Conservation (phyloP, 2,113 vertebrate species). For the Anseranas semipalmata region DNA sequence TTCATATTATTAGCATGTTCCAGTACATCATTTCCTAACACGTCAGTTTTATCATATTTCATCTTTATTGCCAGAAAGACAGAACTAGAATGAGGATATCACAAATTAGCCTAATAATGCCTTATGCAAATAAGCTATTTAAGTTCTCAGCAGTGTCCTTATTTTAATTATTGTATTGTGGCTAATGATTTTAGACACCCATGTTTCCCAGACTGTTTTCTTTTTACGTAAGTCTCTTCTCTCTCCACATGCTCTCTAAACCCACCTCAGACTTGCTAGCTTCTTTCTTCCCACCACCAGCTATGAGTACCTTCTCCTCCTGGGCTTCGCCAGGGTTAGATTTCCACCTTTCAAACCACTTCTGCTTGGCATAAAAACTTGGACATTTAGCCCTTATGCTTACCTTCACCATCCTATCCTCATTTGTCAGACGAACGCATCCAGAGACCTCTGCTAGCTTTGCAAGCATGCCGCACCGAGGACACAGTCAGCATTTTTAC, state of each 20-base stretch:
- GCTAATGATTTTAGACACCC: not conserved
- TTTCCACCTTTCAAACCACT: not conserved
- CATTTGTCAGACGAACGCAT: not conserved
- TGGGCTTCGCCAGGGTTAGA: not conserved
- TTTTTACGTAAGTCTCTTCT: not conserved
- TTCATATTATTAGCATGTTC: not conserved
- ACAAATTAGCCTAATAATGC: not conserved
- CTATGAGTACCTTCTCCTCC: rapidly evolving
- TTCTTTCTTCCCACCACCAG: not conserved
- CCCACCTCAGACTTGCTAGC: not conserved
- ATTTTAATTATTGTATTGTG: not conserved
- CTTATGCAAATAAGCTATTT: not conserved
- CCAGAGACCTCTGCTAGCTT: not conserved
- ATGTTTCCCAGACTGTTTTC: not conserved
- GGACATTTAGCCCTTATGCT: not conserved
- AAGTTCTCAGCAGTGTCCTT: not conserved
- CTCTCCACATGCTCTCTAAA: not conserved
- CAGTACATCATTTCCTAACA: not conserved
- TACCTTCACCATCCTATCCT: not conserved
- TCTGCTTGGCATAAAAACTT: not conserved
- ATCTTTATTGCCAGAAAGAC: not conserved
- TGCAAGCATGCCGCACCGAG: not conserved
- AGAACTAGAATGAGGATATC: not conserved
- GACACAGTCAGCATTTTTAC: rapidly evolving
- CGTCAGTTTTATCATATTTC: not conserved